Evolutionary conservation across 2,888 invertebrate genomes (phyloP), one percentile per base, ranked within the genome.

Genomic region (Empis stercorea): DNA sequence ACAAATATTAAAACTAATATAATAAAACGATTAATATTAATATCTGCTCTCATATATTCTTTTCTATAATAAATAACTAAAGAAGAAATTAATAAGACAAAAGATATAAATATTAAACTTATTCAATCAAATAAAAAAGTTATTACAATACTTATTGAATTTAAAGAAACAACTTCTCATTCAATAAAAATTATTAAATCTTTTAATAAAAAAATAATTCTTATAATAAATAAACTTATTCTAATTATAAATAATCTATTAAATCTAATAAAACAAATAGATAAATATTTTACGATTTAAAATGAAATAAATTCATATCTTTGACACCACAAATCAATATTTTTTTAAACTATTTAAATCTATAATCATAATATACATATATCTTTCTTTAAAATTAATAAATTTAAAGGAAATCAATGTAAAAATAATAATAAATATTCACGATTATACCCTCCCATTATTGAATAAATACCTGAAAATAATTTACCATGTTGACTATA

Each of bases 251-350:
- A 66, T 64, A 73, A 71, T 67, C 67, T 63, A 55, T 71, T 51
- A 71, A 73, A 73, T 55, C 67, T 70, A 66, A 74, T 61, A 66
- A 65, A 70, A 73, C 70, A 74, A 72, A 73, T 69, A 54, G 67
- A 71, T 63, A 70, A 65, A 64, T 70, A 68, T 60, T 65, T 70
- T 66, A 68, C 58, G 56, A 74, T 65, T 62, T 73, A 73, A 76
- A 72, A 71, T 73, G 70, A 70, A n/a, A 56, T 54, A 45, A 47
- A 48, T 23, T 67, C 71, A 74, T 68, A 76, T 76, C 72, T 68
- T 72, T 76, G 73, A 76, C 49, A 59, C 73, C 78, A 80, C 78
- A 80, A 79, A 76, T 76, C 75, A 77, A 74, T 68, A 75, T 79
- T 79, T 78, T 77, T 54, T 42, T 70, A 80, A 80, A 75, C 79